These are phyloP conservation scores for Drosophila ustulata DNA, from an alignment of 2,888 invertebrate species.

Conservation along the genomic window DNA sequence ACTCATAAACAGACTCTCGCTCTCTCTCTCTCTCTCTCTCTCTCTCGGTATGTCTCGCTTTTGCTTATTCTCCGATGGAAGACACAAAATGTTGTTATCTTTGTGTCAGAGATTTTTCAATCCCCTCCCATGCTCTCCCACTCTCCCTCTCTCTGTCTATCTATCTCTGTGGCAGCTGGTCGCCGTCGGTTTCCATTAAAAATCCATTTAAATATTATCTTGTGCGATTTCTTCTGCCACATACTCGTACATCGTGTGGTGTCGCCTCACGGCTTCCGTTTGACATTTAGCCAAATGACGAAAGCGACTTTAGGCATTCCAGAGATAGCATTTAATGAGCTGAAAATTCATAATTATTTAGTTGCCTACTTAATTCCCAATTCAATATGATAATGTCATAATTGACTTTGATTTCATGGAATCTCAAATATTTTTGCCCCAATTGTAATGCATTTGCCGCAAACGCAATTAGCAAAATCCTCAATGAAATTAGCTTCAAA, in stretches of 20 bases:
- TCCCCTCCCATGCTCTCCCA: background rate
- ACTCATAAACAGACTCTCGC: conserved; percentile 47
- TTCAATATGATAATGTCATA: conserved; percentile 3
- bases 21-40: conserved; percentile 17
- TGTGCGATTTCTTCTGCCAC: conserved; percentile 47
- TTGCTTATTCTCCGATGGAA: conserved; percentile 25
- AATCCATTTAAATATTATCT: conserved; percentile 75
- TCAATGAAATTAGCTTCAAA: conserved; percentile 54
- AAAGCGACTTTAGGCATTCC: conserved; percentile 28
- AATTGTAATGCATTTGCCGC: conserved; percentile 28
- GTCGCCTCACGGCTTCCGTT: conserved; percentile 49
- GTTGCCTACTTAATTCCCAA: conserved; percentile 6
- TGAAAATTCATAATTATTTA: conserved; percentile 13
- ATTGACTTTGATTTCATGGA: conserved; percentile 25
- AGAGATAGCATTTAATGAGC: conserved; percentile 42
- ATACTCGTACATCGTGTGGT: conserved; percentile 4
- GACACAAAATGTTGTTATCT: conserved; percentile 53
- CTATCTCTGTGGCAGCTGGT: conserved; percentile 25
- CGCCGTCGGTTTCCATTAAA: conserved; percentile 70
- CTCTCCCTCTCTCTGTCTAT: background rate
- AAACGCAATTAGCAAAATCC: conserved; percentile 43
- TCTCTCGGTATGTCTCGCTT: conserved; percentile 9
- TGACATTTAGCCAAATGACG: conserved; percentile 71
- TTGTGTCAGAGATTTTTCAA: conserved; percentile 44
- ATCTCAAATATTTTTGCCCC: conserved; percentile 18